Evolutionary conservation across 2,888 invertebrate genomes (phyloP), one percentile per base, ranked within the genome.

Genomic region (Auanema freiburgensis): DNA sequence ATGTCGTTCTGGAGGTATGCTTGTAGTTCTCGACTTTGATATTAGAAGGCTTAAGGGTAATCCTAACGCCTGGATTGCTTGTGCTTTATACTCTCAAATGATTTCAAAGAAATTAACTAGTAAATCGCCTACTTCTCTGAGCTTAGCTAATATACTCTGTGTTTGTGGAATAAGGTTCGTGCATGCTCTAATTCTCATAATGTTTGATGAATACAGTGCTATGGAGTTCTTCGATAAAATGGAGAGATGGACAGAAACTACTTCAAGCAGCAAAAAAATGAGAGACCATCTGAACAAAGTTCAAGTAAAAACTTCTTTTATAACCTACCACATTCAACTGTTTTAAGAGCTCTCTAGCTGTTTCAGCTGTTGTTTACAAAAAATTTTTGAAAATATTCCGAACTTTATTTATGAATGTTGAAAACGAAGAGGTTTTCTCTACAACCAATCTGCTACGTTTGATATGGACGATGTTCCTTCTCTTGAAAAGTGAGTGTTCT

Each of bases 161-260:
- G 46, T 46, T 46, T 46, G 46, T 46, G 46, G 46, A 18, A 21
- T 46, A 16, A 46, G 46, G 46, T 46, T 5, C 3, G 46, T 46
- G 3, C 8, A 5, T 5, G 3, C 3, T 33, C 33, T 33, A 5
- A 8, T 33, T 33, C 33, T 33, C 33, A 33, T 33, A 5, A 33
- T 8, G 8, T 5, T 8, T 3, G 33, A 33, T n/a, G 6, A 14
- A 55, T 54, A 66, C 86, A 93, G 93, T 83, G 88, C 96, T 67
- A 90, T 91, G 67, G 91, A 95, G 81, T 97, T 97, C 86, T 94
- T 96, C 83, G 89, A 89, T 71, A 95, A 95, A 87, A 93, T 94
- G 81, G 91, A 92, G 84, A 90, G 90, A 83, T 98, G 96, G 96
- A 90, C 91, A 66, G 92, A 93, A 80, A 94, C 97, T 93, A 90